Evolutionary conservation across 1,140 invertebrate genomes (phyloP).

Genomic region (Globodera rostochiensis): DNA sequence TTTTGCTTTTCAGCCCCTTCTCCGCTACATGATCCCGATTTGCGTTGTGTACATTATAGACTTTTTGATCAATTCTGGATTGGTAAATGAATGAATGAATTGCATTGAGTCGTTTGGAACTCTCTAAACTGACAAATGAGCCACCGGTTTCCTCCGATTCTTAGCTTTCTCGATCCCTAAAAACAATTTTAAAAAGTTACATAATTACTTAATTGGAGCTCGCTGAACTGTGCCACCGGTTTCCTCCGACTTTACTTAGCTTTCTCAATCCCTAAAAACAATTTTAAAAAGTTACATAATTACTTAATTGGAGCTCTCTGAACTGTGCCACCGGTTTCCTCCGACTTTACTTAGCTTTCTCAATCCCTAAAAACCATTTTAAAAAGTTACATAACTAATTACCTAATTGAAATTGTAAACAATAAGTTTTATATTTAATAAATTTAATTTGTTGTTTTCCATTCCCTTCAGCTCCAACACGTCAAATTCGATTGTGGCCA

Average conservation of each 20-base stretch:
- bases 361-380: no score
- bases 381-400: not conserved
- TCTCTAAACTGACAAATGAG: not conserved
- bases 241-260: no score
- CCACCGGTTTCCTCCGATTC: no score
- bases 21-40: conserved; percentile 80
- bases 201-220: not conserved
- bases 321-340: no score
- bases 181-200: no score
- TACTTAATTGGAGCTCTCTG: not conserved
- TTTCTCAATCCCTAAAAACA: no score
- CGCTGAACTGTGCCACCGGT: no score
- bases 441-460: no score
- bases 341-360: no score
- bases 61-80: conserved; percentile 85
- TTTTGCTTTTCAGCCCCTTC: conserved; percentile 65
- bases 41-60: conserved; percentile 81
- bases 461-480: conserved; percentile 5
- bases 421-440: no score
- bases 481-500: conserved; percentile 40
- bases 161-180: no score
- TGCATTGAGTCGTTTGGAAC: not conserved
- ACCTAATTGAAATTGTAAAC: not conserved
- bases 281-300: not conserved
- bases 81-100: conserved; percentile 69